A percentile compares a stretch with the other conserved stretches of the same genome.
Conservation (phyloP, 2,797 vertebrate genomes). For the Nannoperca obscura region DNA sequence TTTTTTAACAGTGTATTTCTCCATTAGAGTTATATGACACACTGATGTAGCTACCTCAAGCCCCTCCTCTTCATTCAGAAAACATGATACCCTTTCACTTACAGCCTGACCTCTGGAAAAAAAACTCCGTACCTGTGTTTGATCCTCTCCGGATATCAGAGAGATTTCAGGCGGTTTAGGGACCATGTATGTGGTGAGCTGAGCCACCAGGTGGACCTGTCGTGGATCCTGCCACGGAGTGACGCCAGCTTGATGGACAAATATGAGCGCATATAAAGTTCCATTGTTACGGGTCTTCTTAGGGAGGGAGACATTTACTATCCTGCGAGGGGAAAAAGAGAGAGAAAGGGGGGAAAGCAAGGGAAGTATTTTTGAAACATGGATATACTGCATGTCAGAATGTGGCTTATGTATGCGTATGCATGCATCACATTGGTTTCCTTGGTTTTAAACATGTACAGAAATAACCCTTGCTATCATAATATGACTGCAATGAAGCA, state of each 20-base stretch:
- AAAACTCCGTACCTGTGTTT: conserved; percentile 81
- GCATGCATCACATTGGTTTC: background rate
- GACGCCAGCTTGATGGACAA: conserved; percentile 93
- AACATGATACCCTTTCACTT: background rate
- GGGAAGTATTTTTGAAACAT: background rate
- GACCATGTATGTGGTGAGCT: conserved; percentile 96
- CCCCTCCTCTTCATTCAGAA: background rate
- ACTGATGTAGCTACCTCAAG: background rate
- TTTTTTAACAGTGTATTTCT: background rate
- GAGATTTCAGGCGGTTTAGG: conserved; percentile 95
- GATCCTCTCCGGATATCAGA: conserved; percentile 91
- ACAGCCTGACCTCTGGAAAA: background rate
- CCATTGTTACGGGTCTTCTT: conserved; percentile 97
- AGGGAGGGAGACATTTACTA: conserved; percentile 94
- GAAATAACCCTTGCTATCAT: background rate
- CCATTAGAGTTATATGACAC: background rate
- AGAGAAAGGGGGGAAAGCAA: background rate
- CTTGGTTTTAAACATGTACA: background rate
- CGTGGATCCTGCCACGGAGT: conserved; percentile 94
- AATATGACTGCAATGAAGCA: background rate
- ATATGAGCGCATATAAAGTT: conserved; percentile 93
- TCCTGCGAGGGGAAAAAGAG: conserved; percentile 77
- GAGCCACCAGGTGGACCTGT: conserved; percentile 93
- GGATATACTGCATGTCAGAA: background rate
- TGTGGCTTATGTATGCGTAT: background rate